Evolutionary conservation across 53 echinoderm and acorn worm genomes (phyloP), one percentile per base, ranked within the genome.

Genomic region (Apostichopus leukothele): DNA sequence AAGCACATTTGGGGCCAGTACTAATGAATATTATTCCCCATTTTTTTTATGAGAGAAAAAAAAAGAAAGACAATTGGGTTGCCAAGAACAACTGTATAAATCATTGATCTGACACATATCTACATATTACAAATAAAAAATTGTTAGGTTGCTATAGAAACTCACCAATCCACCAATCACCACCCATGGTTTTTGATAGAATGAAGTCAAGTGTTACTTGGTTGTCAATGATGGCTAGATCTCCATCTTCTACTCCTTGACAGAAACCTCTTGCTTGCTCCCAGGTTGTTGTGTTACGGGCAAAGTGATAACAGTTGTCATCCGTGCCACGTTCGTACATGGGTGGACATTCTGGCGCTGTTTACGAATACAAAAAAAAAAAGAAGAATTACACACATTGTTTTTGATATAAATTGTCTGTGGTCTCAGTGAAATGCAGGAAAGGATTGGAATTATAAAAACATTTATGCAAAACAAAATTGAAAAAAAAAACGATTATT

Each of bases 151-250:
- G 57, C 57, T 7, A 71, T 71, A 3, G 27, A 67, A 26, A 91
- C 94, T 91, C 66, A 96, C 96, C 96, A 16, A 96, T 94, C 96
- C 96, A 96, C 91, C 92, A 94, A 50, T 94, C 93, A 60, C 90
- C 89, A 16, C 79, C 92, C 67, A 86, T 76, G 9, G 90, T 94
- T 75, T 68, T 96, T 14, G 86, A 60, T 52, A 59, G 66, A 53
- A 96, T 88, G 85, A 93, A 94, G 21, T 90, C 90, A 8, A 90
- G 90, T 50, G 94, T 93, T 7, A 26, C 59, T 51, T 86, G 88
- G 88, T 89, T 78, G 50, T 94, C 76, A 74, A 94, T 89, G 76
- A 93, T 84, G 18, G 89, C 93, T 5, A 96, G 92, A 77, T 96
- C 96, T 26, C 94, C 94, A 23, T 91, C 88, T 8, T 88, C 52